These are phyloP conservation scores for Heliothis virescens DNA, from an alignment of 1,140 invertebrate species.

Conservation along the genomic window DNA sequence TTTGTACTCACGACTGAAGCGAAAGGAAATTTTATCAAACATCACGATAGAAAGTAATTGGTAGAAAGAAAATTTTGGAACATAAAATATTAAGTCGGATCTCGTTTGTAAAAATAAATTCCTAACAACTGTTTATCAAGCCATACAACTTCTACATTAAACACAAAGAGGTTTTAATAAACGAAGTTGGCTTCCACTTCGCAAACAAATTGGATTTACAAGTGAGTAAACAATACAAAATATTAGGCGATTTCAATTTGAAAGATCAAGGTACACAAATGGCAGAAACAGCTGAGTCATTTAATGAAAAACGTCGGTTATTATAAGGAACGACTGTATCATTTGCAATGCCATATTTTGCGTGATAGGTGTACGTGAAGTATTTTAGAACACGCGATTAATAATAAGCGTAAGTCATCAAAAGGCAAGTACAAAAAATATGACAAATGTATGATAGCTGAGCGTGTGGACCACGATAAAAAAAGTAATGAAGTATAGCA, in stretches of 20 bases:
- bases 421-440: slow-evolving; percentile 44
- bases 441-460: slow-evolving; percentile 20
- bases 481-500: slow-evolving; percentile 17
- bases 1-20: background rate
- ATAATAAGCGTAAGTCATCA: slow-evolving; percentile 43
- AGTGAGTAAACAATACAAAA: background rate
- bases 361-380: slow-evolving; percentile 32
- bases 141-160: slow-evolving; percentile 6
- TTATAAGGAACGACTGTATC: slow-evolving; percentile 16
- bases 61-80: no score
- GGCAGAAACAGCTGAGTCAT: slow-evolving; percentile 24
- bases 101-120: no score
- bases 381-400: slow-evolving; percentile 46
- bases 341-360: slow-evolving; percentile 36
- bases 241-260: slow-evolving; percentile 3
- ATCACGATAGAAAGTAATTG: no score
- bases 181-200: slow-evolving; percentile 4
- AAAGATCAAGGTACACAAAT: slow-evolving; percentile 21
- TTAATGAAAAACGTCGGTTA: slow-evolving; percentile 21
- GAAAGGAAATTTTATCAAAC: background rate
- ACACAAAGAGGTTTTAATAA: slow-evolving; percentile 22
- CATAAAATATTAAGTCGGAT: no score
- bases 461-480: slow-evolving; percentile 3
- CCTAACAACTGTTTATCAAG: slow-evolving; percentile 1
- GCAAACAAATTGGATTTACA: slow-evolving; percentile 16